A percentile compares a stretch with the other conserved stretches of the same genome.
phyloP scores from a whole-genome alignment of 2,797 vertebrate genomes.

The Spea hammondii region DNA sequence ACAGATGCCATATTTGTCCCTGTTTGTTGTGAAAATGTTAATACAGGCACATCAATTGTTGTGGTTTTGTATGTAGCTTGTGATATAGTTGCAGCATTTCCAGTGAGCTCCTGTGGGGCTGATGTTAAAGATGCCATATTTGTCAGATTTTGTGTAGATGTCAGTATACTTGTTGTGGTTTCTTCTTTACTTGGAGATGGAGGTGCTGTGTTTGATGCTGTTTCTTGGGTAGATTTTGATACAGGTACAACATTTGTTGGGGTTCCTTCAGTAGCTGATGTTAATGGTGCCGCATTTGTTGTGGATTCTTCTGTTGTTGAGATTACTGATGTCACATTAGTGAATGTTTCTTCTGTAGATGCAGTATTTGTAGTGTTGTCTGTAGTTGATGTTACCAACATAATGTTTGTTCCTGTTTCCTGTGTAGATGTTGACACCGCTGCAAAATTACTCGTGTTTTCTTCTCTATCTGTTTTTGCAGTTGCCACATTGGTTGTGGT shows the following conservation, averaged over 20 bases:
- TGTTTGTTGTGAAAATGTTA: background rate
- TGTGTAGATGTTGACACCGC: background rate
- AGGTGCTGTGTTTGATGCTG: too few species aligned
- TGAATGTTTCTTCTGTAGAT: background rate
- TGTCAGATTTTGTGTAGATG: too few species aligned
- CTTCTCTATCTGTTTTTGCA: background rate
- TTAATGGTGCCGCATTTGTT: background rate
- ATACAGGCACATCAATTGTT: background rate
- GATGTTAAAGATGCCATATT: too few species aligned
- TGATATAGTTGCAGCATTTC: background rate
- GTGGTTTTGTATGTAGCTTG: background rate
- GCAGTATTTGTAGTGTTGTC: background rate
- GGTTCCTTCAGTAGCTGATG: background rate
- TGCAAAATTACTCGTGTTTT: background rate
- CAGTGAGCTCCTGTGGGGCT: background rate
- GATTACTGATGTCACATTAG: background rate
- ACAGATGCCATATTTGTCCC: background rate
- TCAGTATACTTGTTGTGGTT: too few species aligned
- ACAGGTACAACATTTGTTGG: background rate
- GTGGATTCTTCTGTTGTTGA: background rate
- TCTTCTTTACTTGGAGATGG: too few species aligned
- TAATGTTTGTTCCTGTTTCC: background rate
- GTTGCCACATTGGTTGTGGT: background rate
- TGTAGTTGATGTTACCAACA: background rate
- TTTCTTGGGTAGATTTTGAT: too few species aligned